Evolutionary conservation across 2,797 vertebrate species (phyloP).

Genomic region (Bradypus variegatus): DNA sequence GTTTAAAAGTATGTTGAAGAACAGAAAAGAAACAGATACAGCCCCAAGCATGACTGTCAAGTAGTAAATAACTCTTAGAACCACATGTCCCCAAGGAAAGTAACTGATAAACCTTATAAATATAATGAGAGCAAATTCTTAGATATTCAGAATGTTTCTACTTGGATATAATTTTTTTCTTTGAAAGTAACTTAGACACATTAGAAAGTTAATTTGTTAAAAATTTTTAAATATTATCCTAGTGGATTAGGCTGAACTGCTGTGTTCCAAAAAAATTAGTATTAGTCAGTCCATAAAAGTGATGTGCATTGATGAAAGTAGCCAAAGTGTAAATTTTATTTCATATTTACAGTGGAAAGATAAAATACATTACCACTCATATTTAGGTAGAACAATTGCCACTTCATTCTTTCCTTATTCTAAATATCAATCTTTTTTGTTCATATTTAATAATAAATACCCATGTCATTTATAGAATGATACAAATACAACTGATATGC

Average conservation of each 20-base stretch:
- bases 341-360: neutral
- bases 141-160: neutral
- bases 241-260: neutral
- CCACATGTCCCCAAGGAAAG: neutral
- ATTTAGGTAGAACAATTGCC: neutral
- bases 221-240: conserved; percentile 1
- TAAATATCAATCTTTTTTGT: neutral
- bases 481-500: neutral
- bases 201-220: neutral
- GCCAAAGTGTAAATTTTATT: neutral
- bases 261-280: neutral
- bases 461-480: neutral
- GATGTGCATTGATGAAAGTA: neutral
- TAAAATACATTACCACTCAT: neutral
- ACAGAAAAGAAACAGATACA: neutral
- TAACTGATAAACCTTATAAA: neutral
- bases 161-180: neutral
- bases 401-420: neutral
- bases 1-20: conserved; percentile 2
- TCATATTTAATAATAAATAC: neutral
- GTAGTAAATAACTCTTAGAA: neutral
- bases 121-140: neutral
- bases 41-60: neutral
- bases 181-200: neutral
- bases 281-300: neutral